phyloP scores from a whole-genome alignment of 1,140 invertebrate genomes.

The Drosophila saltans region DNA sequence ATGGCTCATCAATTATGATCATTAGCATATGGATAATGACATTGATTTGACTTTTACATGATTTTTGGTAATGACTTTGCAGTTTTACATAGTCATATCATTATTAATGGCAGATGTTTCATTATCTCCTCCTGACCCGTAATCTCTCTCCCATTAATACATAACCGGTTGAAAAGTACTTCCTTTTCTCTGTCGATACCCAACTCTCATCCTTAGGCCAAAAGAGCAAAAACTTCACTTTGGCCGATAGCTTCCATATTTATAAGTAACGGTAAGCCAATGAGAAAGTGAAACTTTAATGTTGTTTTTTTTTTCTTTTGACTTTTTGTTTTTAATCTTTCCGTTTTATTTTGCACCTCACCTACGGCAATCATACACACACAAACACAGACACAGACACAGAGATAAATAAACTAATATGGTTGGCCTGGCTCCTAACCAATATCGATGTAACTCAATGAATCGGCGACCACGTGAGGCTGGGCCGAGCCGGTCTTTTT shows the following conservation, averaged over 20 bases:
- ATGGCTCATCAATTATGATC: not conserved
- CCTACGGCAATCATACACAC: slow-evolving; percentile 46
- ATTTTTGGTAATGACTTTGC: slow-evolving; percentile 1
- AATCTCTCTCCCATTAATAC: not conserved
- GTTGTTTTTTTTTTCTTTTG: slow-evolving; percentile 19
- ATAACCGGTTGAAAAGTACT: slow-evolving; percentile 19
- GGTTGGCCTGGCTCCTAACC: slow-evolving; percentile 32
- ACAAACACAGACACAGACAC: not conserved
- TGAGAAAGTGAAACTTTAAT: slow-evolving; percentile 77
- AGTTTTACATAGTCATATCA: not conserved
- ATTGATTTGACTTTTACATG: not conserved
- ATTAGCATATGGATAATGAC: not conserved
- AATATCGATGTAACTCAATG: slow-evolving; percentile 66
- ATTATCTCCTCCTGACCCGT: not conserved
- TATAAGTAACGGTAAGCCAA: slow-evolving; percentile 75
- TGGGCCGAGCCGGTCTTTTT: slow-evolving; percentile 8
- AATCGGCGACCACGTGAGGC: slow-evolving; percentile 30
- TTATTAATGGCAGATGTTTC: slow-evolving; percentile 3
- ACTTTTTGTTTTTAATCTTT: slow-evolving; percentile 62
- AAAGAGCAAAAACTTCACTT: slow-evolving; percentile 51
- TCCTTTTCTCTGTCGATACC: slow-evolving; percentile 33
- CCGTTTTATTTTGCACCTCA: slow-evolving; percentile 70
- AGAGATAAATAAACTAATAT: slow-evolving; percentile 1
- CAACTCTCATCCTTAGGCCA: slow-evolving; percentile 45
- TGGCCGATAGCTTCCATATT: slow-evolving; percentile 63